Conservation (phyloP, 2,797 vertebrate species). For the Mareca strepera region DNA sequence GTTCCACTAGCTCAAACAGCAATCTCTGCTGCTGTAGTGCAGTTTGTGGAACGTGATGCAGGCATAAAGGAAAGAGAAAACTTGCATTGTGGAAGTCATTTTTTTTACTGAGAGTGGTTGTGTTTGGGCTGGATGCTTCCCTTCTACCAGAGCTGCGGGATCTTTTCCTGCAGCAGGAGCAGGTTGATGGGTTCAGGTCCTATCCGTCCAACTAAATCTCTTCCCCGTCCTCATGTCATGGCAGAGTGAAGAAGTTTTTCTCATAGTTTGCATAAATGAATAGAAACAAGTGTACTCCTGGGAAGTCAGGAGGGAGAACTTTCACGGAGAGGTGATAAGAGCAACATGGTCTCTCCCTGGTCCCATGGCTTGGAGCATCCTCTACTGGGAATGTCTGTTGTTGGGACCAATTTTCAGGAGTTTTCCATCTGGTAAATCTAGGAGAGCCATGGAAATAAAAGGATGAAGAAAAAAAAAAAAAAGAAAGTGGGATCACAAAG, state of each 20-base stretch:
- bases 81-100: not conserved
- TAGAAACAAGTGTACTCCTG: not conserved
- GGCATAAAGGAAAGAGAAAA: not conserved
- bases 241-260: not conserved
- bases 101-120: not conserved
- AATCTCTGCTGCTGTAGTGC: not conserved
- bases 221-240: not conserved
- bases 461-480: not conserved
- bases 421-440: not conserved
- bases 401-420: not conserved
- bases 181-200: not conserved
- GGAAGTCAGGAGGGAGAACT: not conserved
- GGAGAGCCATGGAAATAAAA: not conserved
- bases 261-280: not conserved
- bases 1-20: not conserved
- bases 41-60: not conserved
- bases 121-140: not conserved
- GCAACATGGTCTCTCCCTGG: not conserved
- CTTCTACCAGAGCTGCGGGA: not conserved
- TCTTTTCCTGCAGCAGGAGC: not conserved
- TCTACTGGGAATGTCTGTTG: not conserved
- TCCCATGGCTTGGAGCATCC: not conserved
- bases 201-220: not conserved
- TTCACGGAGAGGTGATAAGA: not conserved
- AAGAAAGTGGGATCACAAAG: no score